These are phyloP conservation scores for Galeopsomyia nigrocyanea DNA, from an alignment of 2,888 invertebrate species.

Conservation along the genomic window DNA sequence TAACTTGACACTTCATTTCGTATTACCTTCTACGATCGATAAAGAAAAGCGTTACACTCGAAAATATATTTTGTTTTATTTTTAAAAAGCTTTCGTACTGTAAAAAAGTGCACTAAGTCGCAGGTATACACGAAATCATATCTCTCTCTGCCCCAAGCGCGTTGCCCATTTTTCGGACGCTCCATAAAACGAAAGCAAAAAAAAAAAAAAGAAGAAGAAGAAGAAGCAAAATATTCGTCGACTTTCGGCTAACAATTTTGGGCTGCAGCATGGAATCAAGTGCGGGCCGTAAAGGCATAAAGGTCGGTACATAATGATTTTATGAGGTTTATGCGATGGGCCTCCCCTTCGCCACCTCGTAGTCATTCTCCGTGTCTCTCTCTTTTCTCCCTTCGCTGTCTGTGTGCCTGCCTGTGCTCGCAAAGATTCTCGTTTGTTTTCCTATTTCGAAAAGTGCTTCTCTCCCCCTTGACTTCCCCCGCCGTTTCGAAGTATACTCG, in stretches of 20 bases:
- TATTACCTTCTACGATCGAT: too few relatives aligned
- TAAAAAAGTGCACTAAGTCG: neutral
- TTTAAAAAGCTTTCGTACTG: too few relatives aligned
- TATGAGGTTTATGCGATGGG: slow-evolving; percentile 53
- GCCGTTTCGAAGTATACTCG: neutral
- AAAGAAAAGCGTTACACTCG: too few relatives aligned
- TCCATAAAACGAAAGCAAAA: slow-evolving; percentile 44
- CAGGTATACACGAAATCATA: slow-evolving; percentile 29
- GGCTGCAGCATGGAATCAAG: slow-evolving; percentile 55
- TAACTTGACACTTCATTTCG: too few relatives aligned
- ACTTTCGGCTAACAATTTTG: slow-evolving; percentile 47
- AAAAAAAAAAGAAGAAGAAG: slow-evolving; percentile 18
- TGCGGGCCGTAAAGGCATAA: slow-evolving; percentile 58
- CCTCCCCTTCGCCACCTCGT: slow-evolving; percentile 49
- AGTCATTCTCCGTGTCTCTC: slow-evolving; percentile 43
- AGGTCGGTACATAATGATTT: slow-evolving; percentile 60
- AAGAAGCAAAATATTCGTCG: slow-evolving; percentile 18
- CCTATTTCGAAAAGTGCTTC: slow-evolving; percentile 48
- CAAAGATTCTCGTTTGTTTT: slow-evolving; percentile 49
- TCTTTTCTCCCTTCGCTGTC: slow-evolving; percentile 26
- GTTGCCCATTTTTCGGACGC: slow-evolving; percentile 29
- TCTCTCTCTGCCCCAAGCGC: slow-evolving; percentile 25
- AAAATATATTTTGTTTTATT: too few relatives aligned
- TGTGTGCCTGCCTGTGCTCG: slow-evolving; percentile 25
- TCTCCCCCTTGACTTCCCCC: neutral